phyloP scores from a whole-genome alignment of 1,140 invertebrate species.

The Heliothis subflexa region DNA sequence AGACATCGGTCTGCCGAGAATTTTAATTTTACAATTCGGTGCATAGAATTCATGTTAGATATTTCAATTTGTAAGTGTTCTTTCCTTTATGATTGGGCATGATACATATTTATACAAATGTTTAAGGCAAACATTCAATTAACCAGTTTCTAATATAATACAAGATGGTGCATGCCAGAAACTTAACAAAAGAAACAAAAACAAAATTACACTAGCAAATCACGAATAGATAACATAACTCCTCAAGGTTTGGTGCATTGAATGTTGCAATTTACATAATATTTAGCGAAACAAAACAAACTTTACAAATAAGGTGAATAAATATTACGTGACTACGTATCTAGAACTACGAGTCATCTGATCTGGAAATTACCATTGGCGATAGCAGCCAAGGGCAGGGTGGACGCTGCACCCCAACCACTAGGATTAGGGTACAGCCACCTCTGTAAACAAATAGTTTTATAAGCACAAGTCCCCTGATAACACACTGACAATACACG shows the following conservation, averaged over 20 bases:
- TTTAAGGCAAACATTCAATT: conserved; percentile 2
- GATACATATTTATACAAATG: background rate
- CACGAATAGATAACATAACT: conserved; percentile 20
- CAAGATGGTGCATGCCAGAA: background rate
- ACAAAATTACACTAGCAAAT: conserved; percentile 18
- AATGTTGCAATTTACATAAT: conserved; percentile 37
- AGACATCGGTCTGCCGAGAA: background rate
- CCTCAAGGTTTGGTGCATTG: conserved; percentile 36
- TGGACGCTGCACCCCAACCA: conserved; percentile 63
- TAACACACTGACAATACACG: conserved; percentile 28
- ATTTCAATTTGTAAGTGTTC: background rate
- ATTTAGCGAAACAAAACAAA: conserved; percentile 42
- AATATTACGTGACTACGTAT: conserved; percentile 50
- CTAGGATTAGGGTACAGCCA: conserved; percentile 63
- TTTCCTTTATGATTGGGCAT: background rate
- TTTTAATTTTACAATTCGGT: background rate
- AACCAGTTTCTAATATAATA: background rate
- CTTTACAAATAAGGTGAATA: conserved; percentile 40
- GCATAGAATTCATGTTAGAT: background rate
- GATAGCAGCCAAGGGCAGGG: conserved; percentile 60
- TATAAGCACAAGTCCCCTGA: conserved; percentile 49
- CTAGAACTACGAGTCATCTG: conserved; percentile 52
- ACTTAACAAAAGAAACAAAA: conserved; percentile 22
- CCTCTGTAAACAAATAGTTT: conserved; percentile 62
- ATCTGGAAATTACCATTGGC: conserved; percentile 60